Evolutionary conservation across 2,113 vertebrate species (phyloP).

Genomic region (Anguilla japonica): DNA sequence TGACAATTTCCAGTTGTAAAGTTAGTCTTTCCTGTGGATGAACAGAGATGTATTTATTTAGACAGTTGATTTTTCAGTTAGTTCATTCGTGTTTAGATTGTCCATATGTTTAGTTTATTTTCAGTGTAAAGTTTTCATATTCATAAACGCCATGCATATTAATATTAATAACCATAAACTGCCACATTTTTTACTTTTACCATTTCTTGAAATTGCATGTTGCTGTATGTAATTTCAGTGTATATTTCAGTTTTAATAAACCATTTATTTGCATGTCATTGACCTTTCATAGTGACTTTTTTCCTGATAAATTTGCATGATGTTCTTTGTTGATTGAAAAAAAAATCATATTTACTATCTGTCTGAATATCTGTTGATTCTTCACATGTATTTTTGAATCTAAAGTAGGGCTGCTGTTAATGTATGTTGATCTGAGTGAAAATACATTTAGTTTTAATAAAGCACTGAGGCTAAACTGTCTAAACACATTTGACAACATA

Average conservation of each 20-base stretch:
- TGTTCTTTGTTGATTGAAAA: conserved; percentile 28
- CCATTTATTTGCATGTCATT: conserved; percentile 65
- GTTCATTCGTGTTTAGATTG: background rate
- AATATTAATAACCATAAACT: background rate
- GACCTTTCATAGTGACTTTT: conserved; percentile 58
- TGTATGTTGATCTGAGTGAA: background rate
- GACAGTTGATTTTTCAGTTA: background rate
- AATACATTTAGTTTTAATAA: background rate
- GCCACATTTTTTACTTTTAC: background rate
- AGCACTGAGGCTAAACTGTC: background rate
- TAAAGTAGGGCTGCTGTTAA: conserved; percentile 20
- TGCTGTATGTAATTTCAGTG: conserved; percentile 40
- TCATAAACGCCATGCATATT: background rate
- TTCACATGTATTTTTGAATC: conserved; percentile 1
- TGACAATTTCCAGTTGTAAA: background rate
- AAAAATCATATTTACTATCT: background rate
- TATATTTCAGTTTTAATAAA: conserved; percentile 56
- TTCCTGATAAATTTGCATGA: conserved; percentile 34
- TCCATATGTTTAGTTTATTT: background rate
- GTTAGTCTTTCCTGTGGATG: background rate
- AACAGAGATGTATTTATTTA: background rate
- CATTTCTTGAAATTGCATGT: conserved; percentile 25
- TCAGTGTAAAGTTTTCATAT: background rate
- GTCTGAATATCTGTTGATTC: background rate
- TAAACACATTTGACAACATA: background rate